Evolutionary conservation across 2,797 vertebrate species (phyloP).

Genomic region (Craterocephalus amniculus): DNA sequence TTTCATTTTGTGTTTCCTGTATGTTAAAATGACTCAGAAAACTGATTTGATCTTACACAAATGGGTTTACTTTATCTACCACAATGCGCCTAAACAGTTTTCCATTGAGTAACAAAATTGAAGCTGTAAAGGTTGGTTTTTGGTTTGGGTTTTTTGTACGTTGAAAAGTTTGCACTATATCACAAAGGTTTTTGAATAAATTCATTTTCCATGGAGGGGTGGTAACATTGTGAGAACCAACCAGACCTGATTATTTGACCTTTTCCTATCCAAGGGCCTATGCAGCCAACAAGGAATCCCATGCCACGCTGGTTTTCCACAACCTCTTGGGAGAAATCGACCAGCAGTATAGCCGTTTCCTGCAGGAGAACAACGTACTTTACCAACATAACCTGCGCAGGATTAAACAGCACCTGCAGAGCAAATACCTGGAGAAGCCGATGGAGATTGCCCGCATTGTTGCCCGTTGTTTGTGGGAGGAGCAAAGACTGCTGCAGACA

Average conservation of each 20-base stretch:
- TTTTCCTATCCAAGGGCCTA: conserved; percentile 83
- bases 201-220: not conserved
- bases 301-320: conserved; percentile 97
- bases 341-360: conserved; percentile 98
- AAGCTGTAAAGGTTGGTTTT: not conserved
- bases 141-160: not conserved
- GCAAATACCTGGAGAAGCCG: conserved; percentile 96
- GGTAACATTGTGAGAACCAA: not conserved
- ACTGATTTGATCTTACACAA: conserved; percentile 2
- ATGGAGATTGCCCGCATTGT: conserved; percentile 98
- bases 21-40: not conserved
- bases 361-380: conserved; percentile 97
- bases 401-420: conserved; percentile 99
- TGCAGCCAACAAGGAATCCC: conserved; percentile 96
- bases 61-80: not conserved
- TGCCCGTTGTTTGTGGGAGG: conserved; percentile 97
- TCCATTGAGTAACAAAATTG: not conserved
- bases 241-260: not conserved
- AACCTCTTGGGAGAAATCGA: conserved; percentile 98
- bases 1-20: not conserved
- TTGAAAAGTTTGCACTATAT: not conserved
- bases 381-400: conserved; percentile 98
- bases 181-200: not conserved
- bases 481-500: conserved; percentile 92
- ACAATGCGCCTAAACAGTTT: not conserved